These are phyloP conservation scores for Stenodema calcarata DNA, from an alignment of 2,888 invertebrate species.

Conservation along the genomic window DNA sequence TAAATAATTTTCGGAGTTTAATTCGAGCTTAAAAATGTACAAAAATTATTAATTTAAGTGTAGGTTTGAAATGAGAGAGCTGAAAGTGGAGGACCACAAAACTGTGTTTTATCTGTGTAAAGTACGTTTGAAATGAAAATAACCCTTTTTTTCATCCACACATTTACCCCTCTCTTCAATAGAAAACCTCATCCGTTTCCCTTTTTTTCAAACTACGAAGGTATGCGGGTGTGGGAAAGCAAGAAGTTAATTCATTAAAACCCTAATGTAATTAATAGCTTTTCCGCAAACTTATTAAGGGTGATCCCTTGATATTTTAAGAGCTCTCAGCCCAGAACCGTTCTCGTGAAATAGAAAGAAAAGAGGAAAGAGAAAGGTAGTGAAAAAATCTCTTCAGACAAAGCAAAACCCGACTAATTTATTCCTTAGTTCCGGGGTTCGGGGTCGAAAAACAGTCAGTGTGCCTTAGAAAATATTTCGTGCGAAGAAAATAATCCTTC, in stretches of 20 bases:
- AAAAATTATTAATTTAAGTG: no score
- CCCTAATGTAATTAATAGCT: not conserved
- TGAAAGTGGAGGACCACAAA: no score
- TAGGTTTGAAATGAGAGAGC: no score
- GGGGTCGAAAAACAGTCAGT: not conserved
- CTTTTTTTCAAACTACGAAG: not conserved
- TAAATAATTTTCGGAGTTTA: no score
- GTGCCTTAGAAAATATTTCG: not conserved
- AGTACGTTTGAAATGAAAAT: no score
- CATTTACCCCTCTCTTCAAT: not conserved
- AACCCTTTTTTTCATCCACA: no score
- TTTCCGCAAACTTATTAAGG: slow-evolving; percentile 8
- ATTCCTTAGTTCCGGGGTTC: not conserved
- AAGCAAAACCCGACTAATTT: slow-evolving; percentile 16
- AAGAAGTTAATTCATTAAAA: not conserved
- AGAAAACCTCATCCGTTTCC: not conserved
- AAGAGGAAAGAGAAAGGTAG: not conserved
- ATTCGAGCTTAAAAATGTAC: no score
- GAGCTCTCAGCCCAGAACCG: not conserved
- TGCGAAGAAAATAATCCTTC: slow-evolving; percentile 6
- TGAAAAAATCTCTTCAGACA: not conserved
- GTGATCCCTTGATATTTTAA: slow-evolving; percentile 9
- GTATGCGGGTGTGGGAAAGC: not conserved
- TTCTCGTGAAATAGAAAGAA: not conserved
- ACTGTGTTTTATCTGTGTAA: no score